Percentiles rank a stretch among this genome's conserved stretches.
These are phyloP conservation scores for Synodontis membranacea DNA, from an alignment of 2,113 vertebrate species.

Conservation along the genomic window DNA sequence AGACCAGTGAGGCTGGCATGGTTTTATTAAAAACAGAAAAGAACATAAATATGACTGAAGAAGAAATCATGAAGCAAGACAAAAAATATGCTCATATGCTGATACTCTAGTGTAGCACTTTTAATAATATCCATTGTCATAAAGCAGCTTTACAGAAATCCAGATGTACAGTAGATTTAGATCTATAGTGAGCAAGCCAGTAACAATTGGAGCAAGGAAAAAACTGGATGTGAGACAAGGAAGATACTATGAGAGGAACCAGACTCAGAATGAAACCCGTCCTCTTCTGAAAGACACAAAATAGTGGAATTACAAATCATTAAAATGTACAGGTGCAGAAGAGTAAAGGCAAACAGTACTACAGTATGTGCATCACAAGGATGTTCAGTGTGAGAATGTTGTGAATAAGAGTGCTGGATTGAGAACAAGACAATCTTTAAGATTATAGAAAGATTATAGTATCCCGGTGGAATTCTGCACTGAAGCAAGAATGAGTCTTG, in stretches of 20 bases:
- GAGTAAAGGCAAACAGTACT: neutral
- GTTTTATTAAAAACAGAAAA: neutral
- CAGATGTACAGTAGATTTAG: neutral
- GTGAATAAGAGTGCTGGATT: too few species aligned
- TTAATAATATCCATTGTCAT: neutral
- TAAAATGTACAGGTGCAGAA: neutral
- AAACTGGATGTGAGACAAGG: neutral
- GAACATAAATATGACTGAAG: neutral
- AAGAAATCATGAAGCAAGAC: neutral
- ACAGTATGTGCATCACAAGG: neutral
- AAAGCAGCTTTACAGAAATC: neutral
- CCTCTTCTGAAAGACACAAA: neutral
- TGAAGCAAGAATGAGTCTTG: too few species aligned
- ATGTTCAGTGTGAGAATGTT: neutral
- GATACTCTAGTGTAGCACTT: neutral
- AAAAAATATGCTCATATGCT: neutral
- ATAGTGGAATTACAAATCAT: neutral
- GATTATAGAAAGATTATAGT: too few species aligned
- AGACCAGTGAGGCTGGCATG: neutral
- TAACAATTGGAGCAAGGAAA: neutral
- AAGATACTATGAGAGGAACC: neutral
- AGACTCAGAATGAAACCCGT: neutral
- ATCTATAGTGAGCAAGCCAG: neutral
- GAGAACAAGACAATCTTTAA: neutral
- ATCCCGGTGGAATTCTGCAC: too few species aligned